phyloP scores from a whole-genome alignment of 2,113 vertebrate species.

The Corapipo altera region DNA sequence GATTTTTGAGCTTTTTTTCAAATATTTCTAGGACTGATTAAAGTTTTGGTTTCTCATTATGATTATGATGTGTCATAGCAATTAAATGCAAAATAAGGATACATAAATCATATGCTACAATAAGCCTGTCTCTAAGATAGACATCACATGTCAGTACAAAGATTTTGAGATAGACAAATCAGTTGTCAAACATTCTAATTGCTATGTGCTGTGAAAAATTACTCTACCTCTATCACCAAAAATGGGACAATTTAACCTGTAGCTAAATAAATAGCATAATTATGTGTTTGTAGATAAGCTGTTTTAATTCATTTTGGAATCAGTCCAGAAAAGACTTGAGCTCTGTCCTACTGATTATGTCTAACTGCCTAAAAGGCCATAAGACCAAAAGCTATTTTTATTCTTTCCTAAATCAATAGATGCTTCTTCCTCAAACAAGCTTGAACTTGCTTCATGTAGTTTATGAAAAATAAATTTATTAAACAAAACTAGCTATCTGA shows the following conservation, averaged over 20 bases:
- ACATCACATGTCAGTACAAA: neutral
- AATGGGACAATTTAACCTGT: neutral
- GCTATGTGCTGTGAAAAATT: neutral
- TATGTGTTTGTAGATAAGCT: neutral
- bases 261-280: neutral
- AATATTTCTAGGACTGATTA: neutral
- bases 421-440: neutral
- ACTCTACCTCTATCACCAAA: neutral
- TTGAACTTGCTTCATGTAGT: neutral
- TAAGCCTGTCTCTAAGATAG: neutral
- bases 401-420: neutral
- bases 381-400: neutral
- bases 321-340: neutral
- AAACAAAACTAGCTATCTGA: neutral
- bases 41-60: constrained; percentile 27
- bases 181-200: neutral
- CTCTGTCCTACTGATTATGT: neutral
- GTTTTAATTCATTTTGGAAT: neutral
- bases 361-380: neutral
- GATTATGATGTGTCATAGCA: constrained; percentile 34
- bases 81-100: constrained; percentile 37
- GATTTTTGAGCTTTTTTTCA: neutral
- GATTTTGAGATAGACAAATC: neutral
- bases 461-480: neutral
- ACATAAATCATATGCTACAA: constrained; percentile 10